Base-by-base conservation (phyloP, 2,888 invertebrate species). In the Aquatica leii region DNA sequence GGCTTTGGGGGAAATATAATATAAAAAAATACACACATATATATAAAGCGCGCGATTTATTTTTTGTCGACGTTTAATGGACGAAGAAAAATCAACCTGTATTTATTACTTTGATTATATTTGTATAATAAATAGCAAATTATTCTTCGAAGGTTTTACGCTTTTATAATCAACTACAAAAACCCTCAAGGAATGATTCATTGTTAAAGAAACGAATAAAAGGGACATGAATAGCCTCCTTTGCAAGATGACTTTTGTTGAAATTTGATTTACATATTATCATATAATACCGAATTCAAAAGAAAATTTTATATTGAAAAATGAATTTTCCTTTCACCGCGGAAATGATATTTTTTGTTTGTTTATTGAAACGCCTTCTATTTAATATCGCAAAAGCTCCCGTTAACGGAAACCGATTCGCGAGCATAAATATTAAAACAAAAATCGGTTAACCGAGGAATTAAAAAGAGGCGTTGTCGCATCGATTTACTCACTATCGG, bases 201-300 rank as follows among this genome's bases (percentile, higher is more conserved):
- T 76, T 76, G 75, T 76, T 71, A 72, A 61, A 49, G 65, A 69
- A 65, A 66, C 72, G 71, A 75, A 73, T 74, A 73, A 73, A 69
- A 73, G 71, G 67, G 72, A 74, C 71, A 75, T 74, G 74, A 74
- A 75, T 74, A 68, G 74, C 71, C 68, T 71, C 71, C 72, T 73
- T 75, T 71, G 67, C 70, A 69, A 69, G 73, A 73, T 74, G 73
- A 71, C 66, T 70, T 71, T 69, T 69, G 70, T 69, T 69, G 70
- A 75, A 76, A 76, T 77, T 77, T 77, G 76, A 78, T 78, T 78
- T 78, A 78, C 77, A 77, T 77, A 76, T 70, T 63, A 69, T 68
- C 31, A 71, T 71, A 67, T 62, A 61, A 65, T 60, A 35, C 57
- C 59, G 62, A 48, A 46, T 46, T 46, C 56, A 53, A 53, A 48